These are phyloP conservation scores for Ectropis grisescens DNA, from an alignment of 1,140 invertebrate species.

Conservation along the genomic window DNA sequence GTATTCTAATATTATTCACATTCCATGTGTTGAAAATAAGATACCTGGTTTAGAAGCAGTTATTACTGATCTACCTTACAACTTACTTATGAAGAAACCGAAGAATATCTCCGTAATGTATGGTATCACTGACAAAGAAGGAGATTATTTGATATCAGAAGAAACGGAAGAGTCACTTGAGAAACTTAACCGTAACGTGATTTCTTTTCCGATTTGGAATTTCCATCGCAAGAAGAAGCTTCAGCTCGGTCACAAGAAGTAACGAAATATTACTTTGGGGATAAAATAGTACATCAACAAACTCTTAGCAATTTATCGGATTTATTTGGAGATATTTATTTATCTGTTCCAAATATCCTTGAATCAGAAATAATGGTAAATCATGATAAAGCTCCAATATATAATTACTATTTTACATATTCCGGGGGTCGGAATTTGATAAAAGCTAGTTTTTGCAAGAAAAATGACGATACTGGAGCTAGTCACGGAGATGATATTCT, in stretches of 20 bases:
- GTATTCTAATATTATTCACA: background rate
- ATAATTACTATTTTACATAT: conserved; percentile 7
- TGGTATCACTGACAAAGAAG: background rate
- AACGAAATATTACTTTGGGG: conserved; percentile 6
- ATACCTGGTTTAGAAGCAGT: background rate
- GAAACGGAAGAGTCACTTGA: background rate
- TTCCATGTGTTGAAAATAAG: background rate
- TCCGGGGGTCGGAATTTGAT: conserved; percentile 3
- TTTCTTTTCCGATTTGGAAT: background rate
- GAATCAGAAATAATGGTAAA: conserved; percentile 3
- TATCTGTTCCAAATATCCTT: conserved; percentile 4
- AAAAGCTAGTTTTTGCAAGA: too few species aligned
- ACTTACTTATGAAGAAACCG: background rate
- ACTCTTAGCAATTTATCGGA: conserved; percentile 4
- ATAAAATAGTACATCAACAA: conserved; percentile 1
- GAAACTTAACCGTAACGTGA: background rate
- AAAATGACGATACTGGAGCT: conserved; percentile 6
- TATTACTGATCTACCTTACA: background rate
- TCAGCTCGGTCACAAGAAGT: background rate
- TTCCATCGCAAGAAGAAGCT: conserved; percentile 1
- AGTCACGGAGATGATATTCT: conserved; percentile 9
- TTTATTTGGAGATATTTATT: conserved; percentile 2
- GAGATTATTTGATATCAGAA: background rate
- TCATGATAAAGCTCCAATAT: background rate
- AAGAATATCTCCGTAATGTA: background rate